A percentile compares a stretch with the other conserved stretches of the same genome.
These are phyloP conservation scores for Casuarius casuarius DNA, from an alignment of 2,113 vertebrate species.

Conservation along the genomic window DNA sequence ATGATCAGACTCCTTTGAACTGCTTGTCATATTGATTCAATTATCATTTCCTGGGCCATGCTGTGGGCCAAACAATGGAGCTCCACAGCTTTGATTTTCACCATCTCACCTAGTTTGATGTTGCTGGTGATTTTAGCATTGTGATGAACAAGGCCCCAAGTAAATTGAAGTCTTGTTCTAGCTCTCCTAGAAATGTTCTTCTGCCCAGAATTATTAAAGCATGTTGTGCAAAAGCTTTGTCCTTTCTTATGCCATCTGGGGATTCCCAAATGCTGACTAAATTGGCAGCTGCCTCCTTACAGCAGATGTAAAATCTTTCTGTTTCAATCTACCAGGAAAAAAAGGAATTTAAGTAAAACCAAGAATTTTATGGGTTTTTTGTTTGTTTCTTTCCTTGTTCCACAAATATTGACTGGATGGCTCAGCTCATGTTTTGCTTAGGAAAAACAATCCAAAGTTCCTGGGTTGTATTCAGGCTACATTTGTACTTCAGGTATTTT, in stretches of 20 bases:
- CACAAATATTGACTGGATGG: background rate
- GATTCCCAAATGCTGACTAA: constrained; percentile 23
- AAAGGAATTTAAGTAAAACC: background rate
- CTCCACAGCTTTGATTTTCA: background rate
- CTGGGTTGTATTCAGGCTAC: background rate
- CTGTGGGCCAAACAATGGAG: background rate
- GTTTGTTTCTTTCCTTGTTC: background rate
- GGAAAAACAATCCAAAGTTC: background rate
- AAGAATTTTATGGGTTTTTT: background rate
- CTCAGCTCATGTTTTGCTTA: background rate
- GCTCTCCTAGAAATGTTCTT: constrained; percentile 4
- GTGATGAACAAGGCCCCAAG: background rate
- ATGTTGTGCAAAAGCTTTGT: background rate
- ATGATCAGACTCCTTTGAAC: background rate
- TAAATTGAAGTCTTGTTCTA: constrained; percentile 1
- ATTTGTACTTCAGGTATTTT: background rate
- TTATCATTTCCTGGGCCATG: background rate
- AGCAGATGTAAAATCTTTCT: background rate
- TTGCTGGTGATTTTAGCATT: background rate
- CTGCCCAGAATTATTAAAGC: background rate
- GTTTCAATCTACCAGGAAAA: background rate
- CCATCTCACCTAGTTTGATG: background rate
- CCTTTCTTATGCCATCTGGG: constrained; percentile 9
- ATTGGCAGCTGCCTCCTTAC: background rate
- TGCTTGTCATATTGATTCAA: background rate